A percentile compares a stretch with the other conserved stretches of the same genome.
Conservation (phyloP, 2,888 invertebrate genomes). For the Agrypnus murinus region DNA sequence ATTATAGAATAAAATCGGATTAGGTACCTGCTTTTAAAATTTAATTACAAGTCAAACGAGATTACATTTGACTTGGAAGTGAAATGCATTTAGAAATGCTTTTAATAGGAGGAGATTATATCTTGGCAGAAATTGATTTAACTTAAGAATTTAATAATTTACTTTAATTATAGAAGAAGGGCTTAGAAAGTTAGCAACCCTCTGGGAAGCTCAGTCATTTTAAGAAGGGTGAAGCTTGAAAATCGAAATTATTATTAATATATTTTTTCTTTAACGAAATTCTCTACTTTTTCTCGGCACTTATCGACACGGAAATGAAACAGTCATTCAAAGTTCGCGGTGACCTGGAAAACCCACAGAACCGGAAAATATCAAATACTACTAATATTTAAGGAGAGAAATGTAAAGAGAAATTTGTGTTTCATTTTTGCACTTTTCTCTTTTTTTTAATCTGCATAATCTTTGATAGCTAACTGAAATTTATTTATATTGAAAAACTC, state of each 20-base stretch:
- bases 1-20: slow-evolving; percentile 52
- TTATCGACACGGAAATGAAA: slow-evolving; percentile 17
- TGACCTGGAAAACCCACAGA: slow-evolving; percentile 13
- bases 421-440: too few species aligned
- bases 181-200: slow-evolving; percentile 27
- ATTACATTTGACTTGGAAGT: slow-evolving; percentile 41
- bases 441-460: too few species aligned
- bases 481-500: too few species aligned
- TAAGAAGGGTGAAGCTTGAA: neutral
- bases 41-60: slow-evolving; percentile 43
- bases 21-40: slow-evolving; percentile 53
- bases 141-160: slow-evolving; percentile 45
- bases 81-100: slow-evolving; percentile 40
- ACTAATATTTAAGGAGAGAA: slow-evolving; percentile 2
- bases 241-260: slow-evolving; percentile 17
- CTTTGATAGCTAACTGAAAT: too few species aligned
- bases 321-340: slow-evolving; percentile 11
- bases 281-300: neutral
- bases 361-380: slow-evolving; percentile 25
- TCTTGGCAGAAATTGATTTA: slow-evolving; percentile 38
- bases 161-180: slow-evolving; percentile 34
- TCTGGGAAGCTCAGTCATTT: slow-evolving; percentile 14
- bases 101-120: slow-evolving; percentile 41
- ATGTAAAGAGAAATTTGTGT: neutral
- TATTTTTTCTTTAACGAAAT: slow-evolving; percentile 11